Conservation (phyloP, 64 coral and sea anemone genomes). For the Cladopsammia gracilis region DNA sequence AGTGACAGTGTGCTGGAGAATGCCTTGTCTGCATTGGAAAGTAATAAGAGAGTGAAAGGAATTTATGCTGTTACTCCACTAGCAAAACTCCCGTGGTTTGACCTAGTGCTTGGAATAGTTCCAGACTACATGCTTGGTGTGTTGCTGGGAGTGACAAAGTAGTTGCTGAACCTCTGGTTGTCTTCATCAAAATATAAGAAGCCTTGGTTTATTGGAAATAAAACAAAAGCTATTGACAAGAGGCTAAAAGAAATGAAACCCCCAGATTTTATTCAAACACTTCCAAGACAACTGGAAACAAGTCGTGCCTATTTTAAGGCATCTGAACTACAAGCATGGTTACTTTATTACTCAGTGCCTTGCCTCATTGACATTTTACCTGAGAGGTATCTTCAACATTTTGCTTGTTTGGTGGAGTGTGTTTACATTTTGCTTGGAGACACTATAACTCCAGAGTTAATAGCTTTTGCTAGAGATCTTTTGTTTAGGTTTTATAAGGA, state of each 20-base stretch:
- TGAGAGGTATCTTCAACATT: slow-evolving; percentile 38
- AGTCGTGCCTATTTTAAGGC: slow-evolving; percentile 48
- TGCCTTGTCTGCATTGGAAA: not conserved
- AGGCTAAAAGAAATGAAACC: slow-evolving; percentile 28
- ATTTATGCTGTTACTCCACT: slow-evolving; percentile 38
- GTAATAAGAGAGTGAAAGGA: slow-evolving; percentile 30
- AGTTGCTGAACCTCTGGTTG: slow-evolving; percentile 40
- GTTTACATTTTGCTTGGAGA: slow-evolving; percentile 51
- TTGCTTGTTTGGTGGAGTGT: slow-evolving; percentile 37
- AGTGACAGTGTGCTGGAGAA: slow-evolving; percentile 13
- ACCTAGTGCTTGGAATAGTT: slow-evolving; percentile 54
- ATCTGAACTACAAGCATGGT: slow-evolving; percentile 60
- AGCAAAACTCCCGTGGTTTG: slow-evolving; percentile 45
- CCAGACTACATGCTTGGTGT: slow-evolving; percentile 65
- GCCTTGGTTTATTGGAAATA: slow-evolving; percentile 53
- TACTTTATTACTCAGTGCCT: slow-evolving; percentile 57
- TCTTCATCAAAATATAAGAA: slow-evolving; percentile 40
- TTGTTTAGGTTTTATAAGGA: slow-evolving; percentile 23
- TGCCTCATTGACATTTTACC: slow-evolving; percentile 45
- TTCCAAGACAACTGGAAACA: slow-evolving; percentile 31
- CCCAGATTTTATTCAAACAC: slow-evolving; percentile 52
- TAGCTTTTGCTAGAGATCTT: slow-evolving; percentile 29
- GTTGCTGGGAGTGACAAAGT: slow-evolving; percentile 47
- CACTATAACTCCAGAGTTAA: not conserved
- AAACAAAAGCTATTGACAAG: slow-evolving; percentile 42